phyloP scores from a whole-genome alignment of 1,140 invertebrate genomes.

The Rhopalosiphum maidis region DNA sequence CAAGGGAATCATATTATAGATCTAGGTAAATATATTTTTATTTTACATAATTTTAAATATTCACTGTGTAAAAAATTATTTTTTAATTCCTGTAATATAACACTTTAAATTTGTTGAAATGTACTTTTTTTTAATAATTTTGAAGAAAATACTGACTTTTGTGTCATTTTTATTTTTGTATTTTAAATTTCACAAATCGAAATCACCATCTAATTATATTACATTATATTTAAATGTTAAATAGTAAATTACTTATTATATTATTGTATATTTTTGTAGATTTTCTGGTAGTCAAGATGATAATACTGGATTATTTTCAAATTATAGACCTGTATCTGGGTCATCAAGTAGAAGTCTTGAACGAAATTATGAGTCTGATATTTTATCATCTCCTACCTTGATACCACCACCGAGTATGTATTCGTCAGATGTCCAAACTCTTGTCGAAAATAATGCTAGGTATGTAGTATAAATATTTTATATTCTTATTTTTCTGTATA shows the following conservation, averaged over 20 bases:
- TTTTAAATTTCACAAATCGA: not conserved
- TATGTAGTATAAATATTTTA: not conserved
- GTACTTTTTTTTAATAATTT: not conserved
- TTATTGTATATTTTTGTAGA: not conserved
- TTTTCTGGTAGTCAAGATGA: slow-evolving; percentile 54
- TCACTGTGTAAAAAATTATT: not conserved
- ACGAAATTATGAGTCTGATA: slow-evolving; percentile 53
- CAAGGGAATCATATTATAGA: slow-evolving; percentile 52
- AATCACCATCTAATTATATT: too few relatives aligned
- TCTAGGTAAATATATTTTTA: slow-evolving; percentile 35
- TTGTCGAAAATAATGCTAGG: slow-evolving; percentile 56
- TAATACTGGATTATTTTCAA: slow-evolving; percentile 44
- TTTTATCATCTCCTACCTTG: slow-evolving; percentile 32
- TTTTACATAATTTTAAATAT: not conserved
- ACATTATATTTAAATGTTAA: not conserved
- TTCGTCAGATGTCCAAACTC: slow-evolving; percentile 44
- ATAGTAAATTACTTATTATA: not conserved
- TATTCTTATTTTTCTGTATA: not conserved
- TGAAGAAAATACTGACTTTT: not conserved
- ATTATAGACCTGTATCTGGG: slow-evolving; percentile 32
- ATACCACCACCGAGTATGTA: slow-evolving; percentile 49
- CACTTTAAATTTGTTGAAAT: not conserved
- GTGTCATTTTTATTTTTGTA: not conserved
- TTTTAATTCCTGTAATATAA: not conserved
- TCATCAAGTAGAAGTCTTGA: slow-evolving; percentile 54